These are phyloP conservation scores for Rhinophrynus dorsalis DNA, from an alignment of 2,797 vertebrate genomes.

Conservation along the genomic window DNA sequence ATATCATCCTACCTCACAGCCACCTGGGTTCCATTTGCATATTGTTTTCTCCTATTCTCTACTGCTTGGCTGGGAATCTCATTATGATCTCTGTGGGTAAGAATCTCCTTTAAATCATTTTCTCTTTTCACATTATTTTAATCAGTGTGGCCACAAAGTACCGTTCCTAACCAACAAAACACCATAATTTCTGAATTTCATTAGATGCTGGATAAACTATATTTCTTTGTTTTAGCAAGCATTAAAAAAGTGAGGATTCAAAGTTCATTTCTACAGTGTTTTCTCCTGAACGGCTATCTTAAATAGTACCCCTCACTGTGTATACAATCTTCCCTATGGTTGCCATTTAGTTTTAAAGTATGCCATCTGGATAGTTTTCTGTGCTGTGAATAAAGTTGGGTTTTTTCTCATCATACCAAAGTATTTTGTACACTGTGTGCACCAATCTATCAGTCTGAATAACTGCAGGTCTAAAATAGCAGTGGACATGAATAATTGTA, in stretches of 20 bases:
- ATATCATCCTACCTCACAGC: neutral
- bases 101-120: neutral
- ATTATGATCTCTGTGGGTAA: neutral
- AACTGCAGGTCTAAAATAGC: slow-evolving; percentile 30
- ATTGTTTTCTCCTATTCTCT: neutral
- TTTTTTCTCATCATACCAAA: neutral
- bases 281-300: neutral
- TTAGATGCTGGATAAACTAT: too few species aligned
- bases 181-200: too few species aligned
- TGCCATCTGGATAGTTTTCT: slow-evolving; percentile 32
- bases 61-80: neutral
- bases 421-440: slow-evolving; percentile 12
- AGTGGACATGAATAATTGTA: slow-evolving; percentile 4
- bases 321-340: slow-evolving; percentile 16
- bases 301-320: slow-evolving; percentile 8
- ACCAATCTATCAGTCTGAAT: slow-evolving; percentile 20
- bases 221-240: too few species aligned
- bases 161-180: too few species aligned
- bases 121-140: slow-evolving; percentile 17
- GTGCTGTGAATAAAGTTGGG: slow-evolving; percentile 22
- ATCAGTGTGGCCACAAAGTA: too few species aligned
- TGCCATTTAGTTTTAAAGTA: slow-evolving; percentile 24
- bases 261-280: neutral
- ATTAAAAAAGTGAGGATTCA: neutral
- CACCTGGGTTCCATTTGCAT: slow-evolving; percentile 2